Evolutionary conservation across 2,797 vertebrate genomes (phyloP), one percentile per base, ranked within the genome.

Genomic region (Manis javanica): DNA sequence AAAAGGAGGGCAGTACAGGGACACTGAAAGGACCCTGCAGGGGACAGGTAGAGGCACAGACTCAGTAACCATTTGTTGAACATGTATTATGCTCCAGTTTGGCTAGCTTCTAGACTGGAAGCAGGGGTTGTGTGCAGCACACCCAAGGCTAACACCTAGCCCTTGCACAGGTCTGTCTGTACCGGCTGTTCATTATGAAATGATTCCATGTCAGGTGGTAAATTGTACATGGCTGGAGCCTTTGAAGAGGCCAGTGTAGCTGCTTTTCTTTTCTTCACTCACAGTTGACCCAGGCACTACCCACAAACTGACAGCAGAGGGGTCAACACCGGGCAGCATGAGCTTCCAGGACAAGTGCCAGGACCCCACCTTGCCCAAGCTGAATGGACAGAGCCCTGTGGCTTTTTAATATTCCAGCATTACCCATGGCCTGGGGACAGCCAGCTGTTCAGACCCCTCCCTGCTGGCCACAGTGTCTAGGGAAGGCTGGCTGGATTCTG

Each of bases 1-100:
- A n/a, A 24, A 9, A 29, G 63, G 37, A 64, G 26, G 3, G 31
- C 1, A 1, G 64, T 29, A 9, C 12, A 29, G 84, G 14, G 23
- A 31, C 31, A 29, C 77, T 12, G 26, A 61, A 7, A n/a, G 5
- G 4, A 11, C 57, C 3, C 69, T 18, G 31, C 2, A 26, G 42
- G 68, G 7, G 7, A 12, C 29, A 59, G 6, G 49, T 1, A 53
- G 57, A 77, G 53, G 8, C 24, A 5, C 61, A 68, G 23, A 15
- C n/a, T 16, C 19, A 5, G 51, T 0, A 26, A n/a, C 19, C 3
- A 0, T 7, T 37, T 24, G 8, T 3, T 18, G 6, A 11, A 37
- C 39, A 42, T 6, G 31, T 11, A 9, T 37, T 71, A 14, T 19
- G 0, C 4, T 57, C 26, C 81, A 11, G 5, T 2, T 31, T 2